Percentiles rank a stretch among this genome's conserved stretches.
Evolutionary conservation across 2,888 invertebrate species (phyloP).

Genomic region (Troides oblongomaculatus): DNA sequence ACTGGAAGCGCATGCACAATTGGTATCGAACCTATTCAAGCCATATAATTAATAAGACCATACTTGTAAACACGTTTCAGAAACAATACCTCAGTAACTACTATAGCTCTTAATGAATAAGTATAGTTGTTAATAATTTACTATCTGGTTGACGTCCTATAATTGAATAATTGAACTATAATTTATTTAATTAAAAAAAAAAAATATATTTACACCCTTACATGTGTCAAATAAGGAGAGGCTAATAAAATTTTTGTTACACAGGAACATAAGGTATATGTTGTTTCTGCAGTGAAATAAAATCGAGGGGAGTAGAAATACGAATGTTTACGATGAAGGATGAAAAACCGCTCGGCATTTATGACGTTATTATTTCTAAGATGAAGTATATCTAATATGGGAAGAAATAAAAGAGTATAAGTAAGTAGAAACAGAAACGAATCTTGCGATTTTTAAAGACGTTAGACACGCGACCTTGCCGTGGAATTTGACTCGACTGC

Average conservation of each 20-base stretch:
- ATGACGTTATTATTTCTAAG: slow-evolving; percentile 61
- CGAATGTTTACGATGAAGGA: slow-evolving; percentile 59
- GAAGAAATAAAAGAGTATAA: slow-evolving; percentile 51
- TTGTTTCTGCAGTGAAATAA: slow-evolving; percentile 53
- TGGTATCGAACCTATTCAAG: too few relatives aligned
- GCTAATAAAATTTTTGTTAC: slow-evolving; percentile 27
- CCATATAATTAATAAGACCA: too few relatives aligned
- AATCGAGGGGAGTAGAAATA: slow-evolving; percentile 41
- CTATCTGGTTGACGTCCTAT: too few relatives aligned
- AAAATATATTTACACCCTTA: too few relatives aligned
- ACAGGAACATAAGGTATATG: slow-evolving; percentile 37
- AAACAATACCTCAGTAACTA: too few relatives aligned
- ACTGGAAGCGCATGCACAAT: too few relatives aligned
- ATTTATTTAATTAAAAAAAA: too few relatives aligned
- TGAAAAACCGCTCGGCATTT: slow-evolving; percentile 66
- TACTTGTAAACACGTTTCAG: too few relatives aligned
- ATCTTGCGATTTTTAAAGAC: slow-evolving; percentile 68
- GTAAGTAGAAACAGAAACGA: slow-evolving; percentile 55
- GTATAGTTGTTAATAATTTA: too few relatives aligned
- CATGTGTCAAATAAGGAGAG: too few relatives aligned
- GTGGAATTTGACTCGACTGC: slow-evolving; percentile 70
- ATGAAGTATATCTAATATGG: slow-evolving; percentile 52
- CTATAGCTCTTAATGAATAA: too few relatives aligned
- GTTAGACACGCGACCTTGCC: slow-evolving; percentile 57
- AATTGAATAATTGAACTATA: too few relatives aligned